phyloP scores from a whole-genome alignment of 1,140 invertebrate genomes.

The Lineus longissimus region DNA sequence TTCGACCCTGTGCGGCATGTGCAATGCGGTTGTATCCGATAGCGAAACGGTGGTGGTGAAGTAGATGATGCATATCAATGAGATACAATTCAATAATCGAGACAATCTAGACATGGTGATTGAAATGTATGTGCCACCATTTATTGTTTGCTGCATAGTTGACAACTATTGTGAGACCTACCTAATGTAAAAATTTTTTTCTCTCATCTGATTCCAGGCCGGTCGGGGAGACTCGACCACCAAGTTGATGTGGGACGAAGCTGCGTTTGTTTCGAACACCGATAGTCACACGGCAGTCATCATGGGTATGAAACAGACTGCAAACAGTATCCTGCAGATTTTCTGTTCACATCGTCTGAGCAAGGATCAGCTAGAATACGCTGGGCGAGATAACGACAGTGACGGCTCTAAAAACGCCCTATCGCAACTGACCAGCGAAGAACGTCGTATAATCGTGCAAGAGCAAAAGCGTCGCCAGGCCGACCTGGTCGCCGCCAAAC shows the following conservation, averaged over 20 bases:
- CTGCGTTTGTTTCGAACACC: neutral
- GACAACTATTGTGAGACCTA: too few relatives aligned
- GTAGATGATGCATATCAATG: too few relatives aligned
- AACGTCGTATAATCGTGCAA: neutral
- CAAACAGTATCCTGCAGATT: neutral
- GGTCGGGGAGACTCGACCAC: neutral
- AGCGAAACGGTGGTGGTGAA: too few relatives aligned
- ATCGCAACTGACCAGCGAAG: neutral
- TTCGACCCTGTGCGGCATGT: too few relatives aligned
- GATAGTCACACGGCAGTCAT: conserved; percentile 1
- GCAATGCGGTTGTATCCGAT: too few relatives aligned
- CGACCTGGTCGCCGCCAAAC: neutral
- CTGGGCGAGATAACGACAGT: neutral
- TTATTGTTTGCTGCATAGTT: too few relatives aligned
- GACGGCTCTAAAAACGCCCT: neutral
- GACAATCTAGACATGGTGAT: too few relatives aligned
- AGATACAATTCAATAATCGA: too few relatives aligned
- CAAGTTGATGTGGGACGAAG: conserved; percentile 3
- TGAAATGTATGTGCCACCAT: too few relatives aligned
- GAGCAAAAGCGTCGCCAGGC: neutral
- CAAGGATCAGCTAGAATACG: neutral
- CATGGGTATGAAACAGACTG: neutral
- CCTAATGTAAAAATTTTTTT: too few relatives aligned
- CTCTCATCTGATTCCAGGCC: conserved; percentile 1
- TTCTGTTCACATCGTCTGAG: conserved; percentile 1